Base-by-base conservation (phyloP, 2,113 vertebrate genomes). In the Cinclus cinclus region DNA sequence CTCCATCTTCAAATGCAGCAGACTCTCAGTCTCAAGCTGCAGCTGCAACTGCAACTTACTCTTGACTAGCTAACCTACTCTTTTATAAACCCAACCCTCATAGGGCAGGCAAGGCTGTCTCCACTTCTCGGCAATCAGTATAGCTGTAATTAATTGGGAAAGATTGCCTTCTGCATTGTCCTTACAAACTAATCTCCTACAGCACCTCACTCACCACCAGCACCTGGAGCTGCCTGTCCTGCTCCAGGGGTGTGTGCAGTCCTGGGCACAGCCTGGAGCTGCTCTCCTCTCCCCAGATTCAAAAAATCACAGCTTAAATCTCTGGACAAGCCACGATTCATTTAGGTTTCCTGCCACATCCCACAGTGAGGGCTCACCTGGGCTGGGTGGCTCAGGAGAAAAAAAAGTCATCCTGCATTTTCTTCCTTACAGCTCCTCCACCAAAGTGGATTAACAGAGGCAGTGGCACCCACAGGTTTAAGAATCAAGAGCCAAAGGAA, bases 181-280 rank as follows among this genome's bases (percentile, higher is more conserved):
- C 50, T 52, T 30, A 10, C 27, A 52, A 52, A 52, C 9, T 17
- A 10, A 17, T 52, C 50, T 52, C 50, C 50, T 18, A 30, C 50
- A 52, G 15, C n/a, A 3, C 2, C 21, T 23, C 2, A 1, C 25
- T 31, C 53, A 11, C 3, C 16, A 16, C 2, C 46, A 19, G 11
- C 4, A 23, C 5, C 4, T 1, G 2, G 1, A 4, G 2, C 13
- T 18, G 59, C 4, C 73, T 23, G 1, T 18, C 11, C 59, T 3
- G 24, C 55, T 39, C 31, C 8, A 13, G 0, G 3, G 21, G 30
- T n/a, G 14, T 15, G 2, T 0, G 27, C 5, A 3, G 27, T 1
- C 11, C 71, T 10, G 73, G 71, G 23, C 10, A 2, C 22, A 15
- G 41, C 58, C 62, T 23, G 30, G 41, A 31, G 31, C 1, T 13